Evolutionary conservation across 2,113 vertebrate genomes (phyloP).

Genomic region (Epinephelus fuscoguttatus): DNA sequence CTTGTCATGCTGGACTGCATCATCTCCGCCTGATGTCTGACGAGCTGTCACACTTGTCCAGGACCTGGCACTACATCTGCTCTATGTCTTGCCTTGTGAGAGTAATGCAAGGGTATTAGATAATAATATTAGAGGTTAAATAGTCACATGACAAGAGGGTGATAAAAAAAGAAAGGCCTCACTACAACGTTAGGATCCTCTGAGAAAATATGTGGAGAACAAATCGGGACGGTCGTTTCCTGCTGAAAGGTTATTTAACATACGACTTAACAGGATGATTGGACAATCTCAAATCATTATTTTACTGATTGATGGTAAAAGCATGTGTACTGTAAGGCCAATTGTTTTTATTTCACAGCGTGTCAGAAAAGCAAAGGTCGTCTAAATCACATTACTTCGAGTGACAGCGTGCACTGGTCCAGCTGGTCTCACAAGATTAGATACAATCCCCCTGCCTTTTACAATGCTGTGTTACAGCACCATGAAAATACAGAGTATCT

Average conservation of each 20-base stretch:
- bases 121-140: conserved; percentile 46
- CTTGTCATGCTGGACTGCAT: conserved; percentile 11
- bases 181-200: neutral
- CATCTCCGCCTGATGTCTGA: conserved; percentile 18
- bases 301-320: neutral
- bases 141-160: conserved; percentile 27
- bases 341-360: conserved; percentile 31
- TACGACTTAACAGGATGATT: neutral
- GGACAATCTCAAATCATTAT: conserved; percentile 5
- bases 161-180: neutral
- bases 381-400: conserved; percentile 44
- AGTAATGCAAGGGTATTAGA: conserved; percentile 39
- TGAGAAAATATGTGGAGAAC: conserved; percentile 11
- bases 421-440: conserved; percentile 61
- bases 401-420: conserved; percentile 23
- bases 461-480: neutral
- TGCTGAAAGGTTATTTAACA: conserved; percentile 23
- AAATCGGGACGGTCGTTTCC: conserved; percentile 24
- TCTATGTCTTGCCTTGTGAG: conserved; percentile 28
- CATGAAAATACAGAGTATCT: neutral
- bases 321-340: conserved; percentile 1
- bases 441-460: conserved; percentile 27
- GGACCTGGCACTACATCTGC: conserved; percentile 26
- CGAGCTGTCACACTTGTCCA: conserved; percentile 24
- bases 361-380: conserved; percentile 53